Conservation (phyloP, 2,888 invertebrate species). For the Pegoplata infirma region DNA sequence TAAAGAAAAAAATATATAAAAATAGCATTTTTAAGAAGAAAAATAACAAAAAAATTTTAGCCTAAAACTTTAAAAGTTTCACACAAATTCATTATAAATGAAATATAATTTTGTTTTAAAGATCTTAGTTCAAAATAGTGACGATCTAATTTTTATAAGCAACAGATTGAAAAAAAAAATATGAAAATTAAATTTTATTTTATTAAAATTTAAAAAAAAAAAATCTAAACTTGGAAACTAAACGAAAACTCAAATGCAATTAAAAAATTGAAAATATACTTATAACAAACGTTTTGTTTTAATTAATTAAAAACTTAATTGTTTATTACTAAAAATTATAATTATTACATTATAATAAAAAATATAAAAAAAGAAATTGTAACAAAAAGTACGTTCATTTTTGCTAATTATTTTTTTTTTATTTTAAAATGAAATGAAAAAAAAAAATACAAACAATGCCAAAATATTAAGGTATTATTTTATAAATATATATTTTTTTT, state of each 20-base stretch:
- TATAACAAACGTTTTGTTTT: background rate
- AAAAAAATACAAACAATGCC: background rate
- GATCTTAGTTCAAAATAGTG: background rate
- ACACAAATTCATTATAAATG: slow-evolving; percentile 44
- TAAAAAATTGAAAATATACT: slow-evolving; percentile 5
- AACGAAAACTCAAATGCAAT: slow-evolving; percentile 50
- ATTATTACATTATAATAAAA: slow-evolving; percentile 30
- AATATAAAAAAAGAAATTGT: background rate
- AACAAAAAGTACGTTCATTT: background rate
- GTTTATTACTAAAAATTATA: slow-evolving; percentile 44
- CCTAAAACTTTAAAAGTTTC: slow-evolving; percentile 50
- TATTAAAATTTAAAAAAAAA: background rate
- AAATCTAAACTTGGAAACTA: background rate
- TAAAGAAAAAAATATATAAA: slow-evolving; percentile 12
- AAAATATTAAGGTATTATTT: slow-evolving; percentile 11
- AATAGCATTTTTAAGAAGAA: slow-evolving; percentile 49
- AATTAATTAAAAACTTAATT: background rate
- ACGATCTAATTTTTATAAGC: background rate
- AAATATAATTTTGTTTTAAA: slow-evolving; percentile 5
- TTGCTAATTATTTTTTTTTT: background rate
- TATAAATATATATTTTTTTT: background rate
- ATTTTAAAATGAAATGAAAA: background rate
- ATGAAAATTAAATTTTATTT: background rate
- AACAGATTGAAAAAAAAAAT: background rate
- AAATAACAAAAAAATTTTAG: slow-evolving; percentile 36